These are phyloP conservation scores for Drosophila mayri DNA, from an alignment of 1,140 invertebrate species.

Conservation along the genomic window DNA sequence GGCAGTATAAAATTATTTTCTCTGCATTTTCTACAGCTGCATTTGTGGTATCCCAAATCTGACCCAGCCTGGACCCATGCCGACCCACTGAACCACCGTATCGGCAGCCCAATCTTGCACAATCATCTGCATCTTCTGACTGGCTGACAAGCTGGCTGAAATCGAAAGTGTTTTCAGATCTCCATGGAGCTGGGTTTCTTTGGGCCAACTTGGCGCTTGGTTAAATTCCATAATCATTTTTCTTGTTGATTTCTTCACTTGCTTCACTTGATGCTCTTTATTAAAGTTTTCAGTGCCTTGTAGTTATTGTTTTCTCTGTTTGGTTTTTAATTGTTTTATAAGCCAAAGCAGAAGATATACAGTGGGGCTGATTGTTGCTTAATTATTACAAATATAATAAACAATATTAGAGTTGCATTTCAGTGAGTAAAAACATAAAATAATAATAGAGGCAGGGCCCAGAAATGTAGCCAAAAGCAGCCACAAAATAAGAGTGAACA, in stretches of 20 bases:
- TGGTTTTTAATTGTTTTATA: constrained; percentile 69
- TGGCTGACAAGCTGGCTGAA: constrained; percentile 39
- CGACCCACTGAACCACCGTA: constrained; percentile 32
- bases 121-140: constrained; percentile 38
- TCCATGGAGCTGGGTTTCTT: constrained; percentile 7
- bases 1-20: not conserved
- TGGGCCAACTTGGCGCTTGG: not conserved
- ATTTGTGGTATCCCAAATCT: not conserved
- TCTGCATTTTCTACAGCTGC: constrained; percentile 3
- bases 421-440: not conserved
- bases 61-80: constrained; percentile 22
- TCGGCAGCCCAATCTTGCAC: constrained; percentile 36
- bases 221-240: constrained; percentile 44
- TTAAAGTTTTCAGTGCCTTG: constrained; percentile 48
- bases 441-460: not conserved
- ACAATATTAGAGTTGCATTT: not conserved
- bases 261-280: constrained; percentile 51
- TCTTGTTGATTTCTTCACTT: constrained; percentile 11
- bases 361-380: constrained; percentile 19
- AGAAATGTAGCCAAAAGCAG: not conserved
- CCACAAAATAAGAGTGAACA: not conserved
- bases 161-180: constrained; percentile 39
- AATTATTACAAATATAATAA: not conserved
- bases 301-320: constrained; percentile 54
- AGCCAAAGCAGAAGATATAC: constrained; percentile 32